These are phyloP conservation scores for Dinomys branickii DNA, from an alignment of 2,113 vertebrate genomes.

Conservation along the genomic window DNA sequence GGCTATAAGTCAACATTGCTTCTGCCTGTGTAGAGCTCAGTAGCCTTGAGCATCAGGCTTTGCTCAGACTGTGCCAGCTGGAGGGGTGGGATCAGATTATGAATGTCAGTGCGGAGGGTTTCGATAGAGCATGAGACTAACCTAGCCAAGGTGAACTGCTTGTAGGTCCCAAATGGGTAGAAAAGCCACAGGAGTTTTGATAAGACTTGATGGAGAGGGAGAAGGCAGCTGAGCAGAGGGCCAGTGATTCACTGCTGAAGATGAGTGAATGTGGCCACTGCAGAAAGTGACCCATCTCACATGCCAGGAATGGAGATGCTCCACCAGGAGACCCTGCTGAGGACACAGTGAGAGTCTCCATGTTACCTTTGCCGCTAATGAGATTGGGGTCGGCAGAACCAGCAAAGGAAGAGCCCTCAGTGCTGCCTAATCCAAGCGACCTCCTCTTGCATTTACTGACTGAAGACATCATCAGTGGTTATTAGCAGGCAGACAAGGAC, in stretches of 20 bases:
- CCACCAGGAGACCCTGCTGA: background rate
- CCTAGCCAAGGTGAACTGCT: background rate
- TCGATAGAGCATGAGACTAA: background rate
- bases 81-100: no score
- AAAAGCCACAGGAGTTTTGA: background rate
- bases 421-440: background rate
- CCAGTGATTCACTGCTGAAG: background rate
- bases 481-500: background rate
- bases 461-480: background rate
- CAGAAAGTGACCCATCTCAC: background rate
- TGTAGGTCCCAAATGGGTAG: background rate
- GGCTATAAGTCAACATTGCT: background rate
- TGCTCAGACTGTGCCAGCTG: background rate
- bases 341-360: rapidly evolving
- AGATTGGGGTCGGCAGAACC: background rate
- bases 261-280: background rate
- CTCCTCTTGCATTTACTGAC: background rate
- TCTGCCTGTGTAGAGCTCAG: background rate
- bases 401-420: background rate
- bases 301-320: background rate
- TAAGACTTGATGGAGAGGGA: background rate
- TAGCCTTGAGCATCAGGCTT: background rate
- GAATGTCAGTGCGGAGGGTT: background rate
- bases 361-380: background rate
- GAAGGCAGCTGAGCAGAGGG: background rate